Percentiles rank a stretch among this genome's conserved stretches.
Evolutionary conservation across 2,888 invertebrate genomes (phyloP).

Genomic region (Willowsia nigromaculata): DNA sequence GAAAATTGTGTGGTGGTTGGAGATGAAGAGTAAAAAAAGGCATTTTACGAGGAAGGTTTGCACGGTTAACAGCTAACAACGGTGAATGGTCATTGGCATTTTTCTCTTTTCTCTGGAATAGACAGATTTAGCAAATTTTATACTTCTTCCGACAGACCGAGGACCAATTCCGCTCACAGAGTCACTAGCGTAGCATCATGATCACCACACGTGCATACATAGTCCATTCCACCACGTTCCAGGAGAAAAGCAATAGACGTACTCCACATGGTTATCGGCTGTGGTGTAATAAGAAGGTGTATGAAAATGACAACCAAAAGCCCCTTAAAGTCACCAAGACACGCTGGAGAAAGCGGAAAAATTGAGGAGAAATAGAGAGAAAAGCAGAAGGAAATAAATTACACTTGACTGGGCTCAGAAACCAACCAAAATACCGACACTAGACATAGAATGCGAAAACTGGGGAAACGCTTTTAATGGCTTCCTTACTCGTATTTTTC

Average conservation of each 20-base stretch:
- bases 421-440: background rate
- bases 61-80: background rate
- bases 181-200: background rate
- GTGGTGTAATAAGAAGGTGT: background rate
- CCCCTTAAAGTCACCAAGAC: background rate
- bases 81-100: background rate
- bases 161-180: background rate
- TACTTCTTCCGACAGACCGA: background rate
- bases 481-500: background rate
- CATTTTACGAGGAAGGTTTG: background rate
- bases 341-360: background rate
- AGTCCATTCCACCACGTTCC: background rate
- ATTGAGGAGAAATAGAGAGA: background rate
- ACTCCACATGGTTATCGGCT: background rate
- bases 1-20: background rate
- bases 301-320: conserved; percentile 25
- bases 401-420: conserved; percentile 48
- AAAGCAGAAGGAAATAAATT: conserved; percentile 55
- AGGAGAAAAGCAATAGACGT: background rate
- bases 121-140: conserved; percentile 39
- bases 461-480: background rate
- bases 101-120: background rate
- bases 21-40: conserved; percentile 1
- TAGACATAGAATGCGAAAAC: background rate
- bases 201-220: background rate